Conservation (phyloP, 2,888 invertebrate genomes). For the Volucella inanis region DNA sequence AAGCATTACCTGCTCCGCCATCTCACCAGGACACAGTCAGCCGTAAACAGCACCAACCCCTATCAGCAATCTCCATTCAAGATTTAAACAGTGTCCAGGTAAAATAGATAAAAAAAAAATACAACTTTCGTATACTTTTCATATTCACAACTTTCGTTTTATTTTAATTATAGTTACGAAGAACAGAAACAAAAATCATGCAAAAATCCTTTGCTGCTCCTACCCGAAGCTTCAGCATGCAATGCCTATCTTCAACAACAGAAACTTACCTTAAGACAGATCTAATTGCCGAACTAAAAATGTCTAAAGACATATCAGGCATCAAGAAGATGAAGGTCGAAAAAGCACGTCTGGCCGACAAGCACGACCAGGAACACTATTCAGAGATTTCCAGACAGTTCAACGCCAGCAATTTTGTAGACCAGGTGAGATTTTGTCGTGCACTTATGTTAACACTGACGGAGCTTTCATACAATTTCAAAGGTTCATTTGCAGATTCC, state of each 20-base stretch:
- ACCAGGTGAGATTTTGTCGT: conserved; percentile 88
- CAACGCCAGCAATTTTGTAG: conserved; percentile 93
- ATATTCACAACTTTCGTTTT: not conserved
- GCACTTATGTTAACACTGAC: conserved; percentile 17
- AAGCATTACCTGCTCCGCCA: conserved; percentile 80
- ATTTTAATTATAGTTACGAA: conserved; percentile 84
- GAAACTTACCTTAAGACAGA: conserved; percentile 92
- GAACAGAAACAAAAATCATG: conserved; percentile 88
- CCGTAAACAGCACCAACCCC: conserved; percentile 87
- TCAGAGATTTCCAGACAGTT: conserved; percentile 93
- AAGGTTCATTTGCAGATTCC: conserved; percentile 88
- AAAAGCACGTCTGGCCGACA: conserved; percentile 92
- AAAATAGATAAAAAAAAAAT: conserved; percentile 34
- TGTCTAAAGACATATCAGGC: conserved; percentile 96
- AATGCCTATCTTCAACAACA: conserved; percentile 86
- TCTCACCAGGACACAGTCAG: conserved; percentile 82
- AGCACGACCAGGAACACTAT: conserved; percentile 91
- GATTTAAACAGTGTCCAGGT: conserved; percentile 91
- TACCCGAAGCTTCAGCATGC: conserved; percentile 89
- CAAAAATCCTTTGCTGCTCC: conserved; percentile 94
- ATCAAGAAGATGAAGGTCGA: conserved; percentile 96
- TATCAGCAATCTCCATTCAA: conserved; percentile 94
- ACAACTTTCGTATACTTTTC: not conserved
- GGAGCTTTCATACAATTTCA: conserved; percentile 77
- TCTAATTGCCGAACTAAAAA: conserved; percentile 95